Base-by-base conservation (phyloP, 2,888 invertebrate genomes). In the Thymelicus acteon region DNA sequence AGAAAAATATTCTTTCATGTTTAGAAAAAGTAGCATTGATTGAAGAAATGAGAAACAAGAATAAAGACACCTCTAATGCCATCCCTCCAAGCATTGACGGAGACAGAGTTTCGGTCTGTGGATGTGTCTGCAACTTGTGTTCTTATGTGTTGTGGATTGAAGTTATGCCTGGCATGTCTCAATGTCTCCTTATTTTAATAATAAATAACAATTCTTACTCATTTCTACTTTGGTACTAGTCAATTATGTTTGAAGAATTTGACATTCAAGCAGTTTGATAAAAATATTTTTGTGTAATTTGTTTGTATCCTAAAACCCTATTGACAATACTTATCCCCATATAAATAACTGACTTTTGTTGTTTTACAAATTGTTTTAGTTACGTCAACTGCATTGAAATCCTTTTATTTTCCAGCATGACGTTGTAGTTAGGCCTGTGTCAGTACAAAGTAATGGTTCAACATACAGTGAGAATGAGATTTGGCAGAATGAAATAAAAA, bases 401-500 rank as follows among this genome's bases (percentile, higher is more conserved):
- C 3, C 37, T n/a, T 61, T 71, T 65, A 10, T 37, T 61, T 71
- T 62, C 78, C 75, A 85, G 75, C 88, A 94, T 86, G 93, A 94
- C 73, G 85, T 87, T n/a, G 89, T 90, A 10, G 90, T 91, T 6
- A 85, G 94, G 64, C 94, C 91, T n/a, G 88, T 89, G 61, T 94
- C 93, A 24, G 93, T 87, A 19, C 94, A 93, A 82, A 93, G 90
- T 79, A 94, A 92, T 76, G 91, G 89, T 67, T 94, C 91, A 0
- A 85, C 88, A 4, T 95, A 94, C 75, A 94, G 94, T 73, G 94
- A 93, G 40, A 95, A 94, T 80, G 93, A 94, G 72, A 85, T 92
- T 47, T 93, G 95, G 87, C 95, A 95, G 80, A 93, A 93, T 76
- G 94, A 95, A 77, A 89, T 95, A 44, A 95, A 95, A 76, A 94